These are phyloP conservation scores for Pseudochirops cupreus DNA, from an alignment of 2,797 vertebrate species.

Conservation along the genomic window DNA sequence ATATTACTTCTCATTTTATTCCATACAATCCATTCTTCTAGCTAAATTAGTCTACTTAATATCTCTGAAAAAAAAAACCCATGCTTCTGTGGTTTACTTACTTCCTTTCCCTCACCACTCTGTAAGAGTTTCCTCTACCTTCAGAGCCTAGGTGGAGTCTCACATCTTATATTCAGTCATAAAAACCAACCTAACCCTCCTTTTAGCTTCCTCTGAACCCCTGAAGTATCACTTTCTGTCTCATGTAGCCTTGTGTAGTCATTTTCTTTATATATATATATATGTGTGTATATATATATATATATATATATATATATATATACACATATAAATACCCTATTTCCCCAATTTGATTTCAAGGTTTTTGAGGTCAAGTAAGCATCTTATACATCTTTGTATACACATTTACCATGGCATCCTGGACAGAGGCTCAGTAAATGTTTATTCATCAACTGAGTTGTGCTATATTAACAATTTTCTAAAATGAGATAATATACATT, in stretches of 20 bases:
- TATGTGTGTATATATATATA: too few relatives aligned
- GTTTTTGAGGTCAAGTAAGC: neutral
- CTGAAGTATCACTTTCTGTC: neutral
- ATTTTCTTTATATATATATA: too few relatives aligned
- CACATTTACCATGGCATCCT: neutral
- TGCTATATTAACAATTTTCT: neutral
- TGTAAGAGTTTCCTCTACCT: neutral
- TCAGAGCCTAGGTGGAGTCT: neutral
- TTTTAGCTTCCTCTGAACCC: neutral
- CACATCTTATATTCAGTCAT: neutral
- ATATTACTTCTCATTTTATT: neutral
- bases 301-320: too few relatives aligned
- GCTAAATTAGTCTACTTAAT: neutral
- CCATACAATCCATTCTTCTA: neutral
- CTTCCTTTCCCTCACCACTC: neutral
- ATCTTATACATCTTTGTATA: neutral
- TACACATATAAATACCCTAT: neutral
- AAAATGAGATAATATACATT: neutral
- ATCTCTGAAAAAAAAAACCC: neutral
- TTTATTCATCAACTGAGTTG: neutral
- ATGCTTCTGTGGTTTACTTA: neutral
- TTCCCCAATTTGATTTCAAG: neutral
- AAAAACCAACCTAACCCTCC: neutral
- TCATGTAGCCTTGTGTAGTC: neutral
- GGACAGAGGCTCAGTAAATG: neutral